Base-by-base conservation (phyloP, 2,888 invertebrate species). In the Pachycephus smyrnensis region DNA sequence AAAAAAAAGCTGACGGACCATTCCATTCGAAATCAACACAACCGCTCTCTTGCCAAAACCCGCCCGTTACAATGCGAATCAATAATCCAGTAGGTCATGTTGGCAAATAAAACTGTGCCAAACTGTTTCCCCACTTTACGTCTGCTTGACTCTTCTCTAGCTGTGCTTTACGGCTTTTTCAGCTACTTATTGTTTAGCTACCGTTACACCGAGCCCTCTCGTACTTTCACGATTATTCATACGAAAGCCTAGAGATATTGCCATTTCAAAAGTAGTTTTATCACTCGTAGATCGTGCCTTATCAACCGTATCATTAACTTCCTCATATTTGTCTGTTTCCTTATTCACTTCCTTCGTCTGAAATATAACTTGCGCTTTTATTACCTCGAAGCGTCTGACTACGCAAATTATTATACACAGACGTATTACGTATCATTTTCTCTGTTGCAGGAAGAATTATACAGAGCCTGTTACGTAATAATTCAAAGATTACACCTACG, bases 81-180 rank as follows among this genome's bases (percentile, higher is more conserved):
- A 85, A 89, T 89, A 89, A 87, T 88, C 87, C 87, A 89, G 85
- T 89, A 88, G 89, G 88, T 89, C 89, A 88, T 84, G 84, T 83
- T 84, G 74, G 15, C 84, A 85, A 83, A 84, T 86, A 86, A 87
- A 86, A 86, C 86, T 87, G 86, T 79, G 79, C 79, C 80, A 82
- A 82, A 82, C 76, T 82, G 73, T 76, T 77, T 73, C 68, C 68
- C n/a, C 55, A 3, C 11, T 35, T 31, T 69, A 23, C 32, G 69
- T n/a, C 35, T 69, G 30, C 31, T 76, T 55, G 68, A 23, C 30
- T 69, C 12, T n/a, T 31, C 33, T n/a, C 33, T 12, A 23, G 31
- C 23, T 68, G 31, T 69, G 32, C 69, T 12, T 15, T 55, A 15
- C 40, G 15, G 40, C 40, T 40, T 23, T 30, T 30, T 36, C 11